Percentiles rank a stretch among this genome's conserved stretches.
Conservation (phyloP, 1,140 invertebrate genomes). For the Rhyzopertha dominica region DNA sequence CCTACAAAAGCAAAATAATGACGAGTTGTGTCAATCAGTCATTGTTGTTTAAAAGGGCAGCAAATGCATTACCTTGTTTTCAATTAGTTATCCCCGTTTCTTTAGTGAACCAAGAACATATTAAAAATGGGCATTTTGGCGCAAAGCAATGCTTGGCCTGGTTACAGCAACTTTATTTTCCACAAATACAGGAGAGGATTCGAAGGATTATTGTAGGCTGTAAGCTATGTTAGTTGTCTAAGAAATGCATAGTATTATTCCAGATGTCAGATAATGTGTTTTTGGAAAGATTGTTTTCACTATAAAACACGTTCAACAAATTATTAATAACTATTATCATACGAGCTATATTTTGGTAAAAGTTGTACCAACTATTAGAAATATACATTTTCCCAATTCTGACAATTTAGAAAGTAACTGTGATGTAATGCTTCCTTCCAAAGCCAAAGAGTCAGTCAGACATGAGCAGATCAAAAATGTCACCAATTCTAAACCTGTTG, state of each 20-base stretch:
- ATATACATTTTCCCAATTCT: too few relatives aligned
- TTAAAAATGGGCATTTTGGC: constrained; percentile 9
- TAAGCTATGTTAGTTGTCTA: constrained; percentile 8
- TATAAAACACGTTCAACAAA: background rate
- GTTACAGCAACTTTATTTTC: background rate
- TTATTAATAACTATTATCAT: background rate
- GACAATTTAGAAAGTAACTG: too few relatives aligned
- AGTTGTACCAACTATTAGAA: background rate
- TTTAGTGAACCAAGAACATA: constrained; percentile 1
- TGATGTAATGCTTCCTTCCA: background rate
- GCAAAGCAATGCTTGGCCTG: background rate
- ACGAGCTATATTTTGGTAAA: constrained; percentile 7
- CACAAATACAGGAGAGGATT: constrained; percentile 1
- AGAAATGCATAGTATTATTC: constrained; percentile 7
- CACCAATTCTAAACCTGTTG: background rate
- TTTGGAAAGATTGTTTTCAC: background rate
- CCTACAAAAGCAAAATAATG: background rate
- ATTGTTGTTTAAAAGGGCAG: background rate
- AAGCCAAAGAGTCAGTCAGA: background rate
- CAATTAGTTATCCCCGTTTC: background rate
- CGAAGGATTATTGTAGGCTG: background rate
- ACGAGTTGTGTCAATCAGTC: constrained; percentile 3
- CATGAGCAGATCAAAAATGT: background rate
- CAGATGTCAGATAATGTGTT: constrained; percentile 1
- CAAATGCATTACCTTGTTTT: background rate